phyloP scores from a whole-genome alignment of 2,888 invertebrate genomes.

The Troides oblongomaculatus region DNA sequence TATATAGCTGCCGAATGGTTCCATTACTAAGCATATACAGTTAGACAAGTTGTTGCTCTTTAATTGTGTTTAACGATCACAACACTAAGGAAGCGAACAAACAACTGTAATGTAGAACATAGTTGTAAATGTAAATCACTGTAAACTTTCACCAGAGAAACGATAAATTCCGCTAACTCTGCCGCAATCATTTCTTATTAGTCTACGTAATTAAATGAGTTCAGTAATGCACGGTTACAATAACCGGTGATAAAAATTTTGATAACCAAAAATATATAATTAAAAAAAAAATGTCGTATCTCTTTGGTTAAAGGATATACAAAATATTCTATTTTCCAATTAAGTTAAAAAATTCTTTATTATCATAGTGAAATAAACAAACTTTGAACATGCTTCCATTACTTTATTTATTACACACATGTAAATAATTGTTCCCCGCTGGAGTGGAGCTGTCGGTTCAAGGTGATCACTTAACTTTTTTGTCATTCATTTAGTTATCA shows the following conservation, averaged over 20 bases:
- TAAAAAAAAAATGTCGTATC: no score
- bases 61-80: slow-evolving; percentile 2
- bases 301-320: no score
- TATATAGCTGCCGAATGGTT: neutral
- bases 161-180: neutral
- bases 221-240: neutral
- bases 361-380: no score
- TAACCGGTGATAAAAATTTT: neutral
- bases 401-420: no score
- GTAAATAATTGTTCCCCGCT: neutral
- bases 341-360: no score
- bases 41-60: slow-evolving; percentile 1
- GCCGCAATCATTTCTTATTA: neutral
- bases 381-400: no score
- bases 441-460: neutral
- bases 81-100: neutral
- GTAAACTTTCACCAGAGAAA: neutral
- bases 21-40: neutral
- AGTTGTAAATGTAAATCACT: slow-evolving; percentile 9
- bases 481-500: neutral
- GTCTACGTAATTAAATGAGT: neutral
- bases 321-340: no score
- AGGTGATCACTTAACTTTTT: neutral
- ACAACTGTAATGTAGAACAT: slow-evolving; percentile 4
- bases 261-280: no score